These are phyloP conservation scores for Simalia tracyae DNA, from an alignment of 2,797 vertebrate species.

Conservation along the genomic window DNA sequence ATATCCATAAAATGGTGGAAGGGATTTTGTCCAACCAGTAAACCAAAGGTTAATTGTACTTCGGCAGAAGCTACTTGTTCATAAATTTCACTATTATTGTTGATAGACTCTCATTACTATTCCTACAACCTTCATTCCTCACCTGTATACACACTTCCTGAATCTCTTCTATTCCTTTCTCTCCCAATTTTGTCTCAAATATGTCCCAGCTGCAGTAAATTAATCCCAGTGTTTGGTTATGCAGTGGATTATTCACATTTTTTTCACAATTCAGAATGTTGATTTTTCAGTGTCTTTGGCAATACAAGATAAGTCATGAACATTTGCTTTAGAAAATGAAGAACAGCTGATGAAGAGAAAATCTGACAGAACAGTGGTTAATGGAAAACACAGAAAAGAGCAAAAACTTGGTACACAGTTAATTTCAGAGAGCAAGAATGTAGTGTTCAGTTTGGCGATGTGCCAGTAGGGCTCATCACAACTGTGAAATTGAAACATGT, in stretches of 20 bases:
- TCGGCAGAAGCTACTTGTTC: neutral
- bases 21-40: neutral
- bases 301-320: neutral
- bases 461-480: neutral
- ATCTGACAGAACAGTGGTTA: neutral
- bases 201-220: neutral
- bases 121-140: slow-evolving; percentile 6
- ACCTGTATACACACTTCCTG: neutral
- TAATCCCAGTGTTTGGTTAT: neutral
- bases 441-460: neutral
- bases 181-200: neutral
- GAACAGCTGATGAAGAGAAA: neutral
- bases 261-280: neutral
- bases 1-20: neutral
- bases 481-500: neutral
- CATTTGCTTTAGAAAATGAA: neutral
- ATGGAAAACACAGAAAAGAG: neutral
- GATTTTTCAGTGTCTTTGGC: neutral
- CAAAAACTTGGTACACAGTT: neutral
- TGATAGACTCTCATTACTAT: neutral
- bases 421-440: neutral
- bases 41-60: neutral
- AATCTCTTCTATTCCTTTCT: slow-evolving; percentile 23
- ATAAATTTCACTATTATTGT: neutral
- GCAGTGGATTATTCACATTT: neutral